Conservation (phyloP, 1,140 invertebrate species). For the Bicyclus anynana region DNA sequence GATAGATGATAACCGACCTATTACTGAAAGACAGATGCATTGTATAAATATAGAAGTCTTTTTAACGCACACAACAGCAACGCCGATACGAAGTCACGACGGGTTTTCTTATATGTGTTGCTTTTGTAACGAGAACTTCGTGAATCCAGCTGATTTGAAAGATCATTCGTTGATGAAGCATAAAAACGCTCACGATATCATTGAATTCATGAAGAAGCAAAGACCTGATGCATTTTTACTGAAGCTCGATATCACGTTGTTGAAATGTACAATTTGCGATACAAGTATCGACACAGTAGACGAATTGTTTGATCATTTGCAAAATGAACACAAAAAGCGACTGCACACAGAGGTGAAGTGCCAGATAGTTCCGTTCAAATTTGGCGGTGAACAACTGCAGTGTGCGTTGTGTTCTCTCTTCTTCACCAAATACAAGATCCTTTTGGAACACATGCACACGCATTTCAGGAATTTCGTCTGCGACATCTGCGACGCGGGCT, state of each 20-base stretch:
- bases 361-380: neutral
- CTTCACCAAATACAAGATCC: neutral
- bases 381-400: neutral
- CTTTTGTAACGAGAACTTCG: neutral
- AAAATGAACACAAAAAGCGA: neutral
- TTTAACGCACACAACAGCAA: neutral
- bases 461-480: neutral
- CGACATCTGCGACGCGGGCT: neutral
- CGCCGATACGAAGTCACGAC: neutral
- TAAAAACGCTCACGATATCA: neutral
- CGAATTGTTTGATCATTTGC: neutral
- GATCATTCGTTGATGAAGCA: neutral
- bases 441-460: neutral
- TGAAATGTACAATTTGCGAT: neutral
- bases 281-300: neutral
- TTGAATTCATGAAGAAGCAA: neutral
- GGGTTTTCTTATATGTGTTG: neutral
- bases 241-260: neutral
- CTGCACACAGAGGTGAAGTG: neutral
- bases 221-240: neutral
- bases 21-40: neutral
- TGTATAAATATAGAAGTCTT: neutral
- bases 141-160: neutral
- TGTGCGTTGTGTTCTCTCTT: neutral
- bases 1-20: neutral